Percentiles rank a stretch among this genome's conserved stretches.
phyloP scores from a whole-genome alignment of 2,113 vertebrate species.

The Anas platyrhynchos region DNA sequence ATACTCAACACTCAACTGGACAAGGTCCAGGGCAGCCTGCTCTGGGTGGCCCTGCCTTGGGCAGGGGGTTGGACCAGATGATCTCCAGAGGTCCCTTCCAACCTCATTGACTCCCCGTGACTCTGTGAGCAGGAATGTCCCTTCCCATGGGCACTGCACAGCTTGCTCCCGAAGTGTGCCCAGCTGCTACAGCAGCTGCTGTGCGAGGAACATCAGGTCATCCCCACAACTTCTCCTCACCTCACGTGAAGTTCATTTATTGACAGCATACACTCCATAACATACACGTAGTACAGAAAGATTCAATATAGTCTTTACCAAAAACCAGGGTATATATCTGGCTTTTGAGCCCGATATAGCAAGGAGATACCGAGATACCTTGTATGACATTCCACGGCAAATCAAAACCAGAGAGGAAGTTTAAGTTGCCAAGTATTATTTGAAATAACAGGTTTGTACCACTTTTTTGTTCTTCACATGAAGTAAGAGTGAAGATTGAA shows the following conservation, averaged over 20 bases:
- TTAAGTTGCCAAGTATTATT: not conserved
- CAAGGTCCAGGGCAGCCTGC: not conserved
- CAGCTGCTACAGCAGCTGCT: not conserved
- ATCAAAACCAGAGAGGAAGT: not conserved
- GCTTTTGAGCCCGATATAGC: not conserved
- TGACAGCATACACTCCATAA: not conserved
- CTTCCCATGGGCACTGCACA: not conserved
- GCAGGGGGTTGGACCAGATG: fast-evolving
- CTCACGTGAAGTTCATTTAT: not conserved
- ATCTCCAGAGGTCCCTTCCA: not conserved
- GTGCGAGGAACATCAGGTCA: not conserved
- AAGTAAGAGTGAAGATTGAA: not conserved
- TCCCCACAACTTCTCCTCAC: not conserved
- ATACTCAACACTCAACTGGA: not conserved
- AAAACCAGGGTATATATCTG: not conserved
- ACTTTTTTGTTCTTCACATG: not conserved
- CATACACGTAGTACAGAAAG: not conserved
- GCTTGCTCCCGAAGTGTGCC: not conserved
- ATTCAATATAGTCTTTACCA: not conserved
- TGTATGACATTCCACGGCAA: not conserved
- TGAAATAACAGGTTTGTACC: not conserved
- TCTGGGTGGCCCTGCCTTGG: not conserved
- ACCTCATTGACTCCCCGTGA: not conserved
- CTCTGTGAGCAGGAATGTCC: not conserved
- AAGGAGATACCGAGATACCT: not conserved